phyloP scores from a whole-genome alignment of 2,113 vertebrate species.

The Isurus oxyrinchus region DNA sequence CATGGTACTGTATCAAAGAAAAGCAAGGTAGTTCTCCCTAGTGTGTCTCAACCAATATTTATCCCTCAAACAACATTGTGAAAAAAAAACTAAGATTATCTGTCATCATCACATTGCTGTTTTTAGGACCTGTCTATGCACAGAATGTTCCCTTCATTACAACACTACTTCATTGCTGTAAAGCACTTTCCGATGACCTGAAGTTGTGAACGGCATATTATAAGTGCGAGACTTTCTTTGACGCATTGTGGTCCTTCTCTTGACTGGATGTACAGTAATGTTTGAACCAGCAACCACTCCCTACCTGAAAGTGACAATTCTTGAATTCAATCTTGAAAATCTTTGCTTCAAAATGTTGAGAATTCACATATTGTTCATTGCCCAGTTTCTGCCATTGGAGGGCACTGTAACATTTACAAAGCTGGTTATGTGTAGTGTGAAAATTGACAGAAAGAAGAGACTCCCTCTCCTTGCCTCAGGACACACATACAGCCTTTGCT shows the following conservation, averaged over 20 bases:
- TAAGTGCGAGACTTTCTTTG: not conserved
- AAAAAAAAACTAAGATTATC: not conserved
- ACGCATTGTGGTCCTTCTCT: not conserved
- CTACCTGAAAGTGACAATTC: not conserved
- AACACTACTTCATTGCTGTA: not conserved
- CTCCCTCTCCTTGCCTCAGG: not conserved
- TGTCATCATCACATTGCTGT: not conserved
- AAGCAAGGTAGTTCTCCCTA: not conserved
- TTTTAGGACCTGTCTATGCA: not conserved
- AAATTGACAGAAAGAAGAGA: not conserved
- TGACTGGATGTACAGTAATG: not conserved
- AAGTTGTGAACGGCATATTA: not conserved
- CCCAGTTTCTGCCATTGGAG: not conserved
- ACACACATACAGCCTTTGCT: not conserved
- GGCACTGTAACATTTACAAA: not conserved
- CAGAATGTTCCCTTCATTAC: not conserved
- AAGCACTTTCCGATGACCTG: not conserved
- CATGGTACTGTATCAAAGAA: not conserved
- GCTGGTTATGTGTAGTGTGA: not conserved
- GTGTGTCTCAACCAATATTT: not conserved
- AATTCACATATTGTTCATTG: not conserved
- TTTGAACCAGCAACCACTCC: not conserved
- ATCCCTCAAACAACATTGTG: not conserved
- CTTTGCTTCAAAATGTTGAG: not conserved
- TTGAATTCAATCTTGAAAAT: not conserved